A percentile compares a stretch with the other conserved stretches of the same genome.
These are phyloP conservation scores for Magallana gigas DNA, from an alignment of 1,140 invertebrate species.

Conservation along the genomic window DNA sequence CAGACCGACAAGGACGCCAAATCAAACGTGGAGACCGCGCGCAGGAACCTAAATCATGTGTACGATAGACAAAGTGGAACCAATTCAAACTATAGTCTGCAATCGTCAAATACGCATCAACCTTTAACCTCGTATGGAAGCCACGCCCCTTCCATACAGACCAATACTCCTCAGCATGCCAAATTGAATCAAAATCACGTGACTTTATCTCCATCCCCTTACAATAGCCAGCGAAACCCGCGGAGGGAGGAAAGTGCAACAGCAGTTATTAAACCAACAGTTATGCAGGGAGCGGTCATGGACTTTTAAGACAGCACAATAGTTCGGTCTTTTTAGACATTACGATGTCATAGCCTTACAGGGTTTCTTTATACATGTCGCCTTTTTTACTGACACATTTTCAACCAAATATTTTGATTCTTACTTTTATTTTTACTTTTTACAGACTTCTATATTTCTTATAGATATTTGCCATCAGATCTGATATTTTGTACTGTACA, in stretches of 20 bases:
- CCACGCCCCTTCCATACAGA: not conserved
- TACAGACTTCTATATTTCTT: constrained; percentile 20
- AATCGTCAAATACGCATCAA: constrained; percentile 26
- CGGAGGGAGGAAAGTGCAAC: constrained; percentile 48
- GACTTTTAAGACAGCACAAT: not conserved
- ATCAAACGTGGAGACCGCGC: not conserved
- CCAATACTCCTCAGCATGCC: constrained; percentile 17
- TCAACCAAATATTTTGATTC: constrained; percentile 22
- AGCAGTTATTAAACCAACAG: constrained; percentile 66
- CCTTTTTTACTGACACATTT: not conserved
- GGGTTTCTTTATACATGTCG: not conserved
- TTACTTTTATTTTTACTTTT: constrained; percentile 6
- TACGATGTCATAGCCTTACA: not conserved
- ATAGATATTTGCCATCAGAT: constrained; percentile 19
- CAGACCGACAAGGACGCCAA: not conserved
- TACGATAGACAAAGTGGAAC: constrained; percentile 46
- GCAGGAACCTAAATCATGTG: constrained; percentile 10
- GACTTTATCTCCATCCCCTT: constrained; percentile 40
- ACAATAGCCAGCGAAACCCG: not conserved
- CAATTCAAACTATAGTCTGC: constrained; percentile 17
- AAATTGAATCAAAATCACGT: constrained; percentile 37
- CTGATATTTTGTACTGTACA: not conserved
- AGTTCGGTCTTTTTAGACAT: not conserved
- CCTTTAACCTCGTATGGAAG: constrained; percentile 31
- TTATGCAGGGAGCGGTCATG: constrained; percentile 55